Evolutionary conservation across 2,113 vertebrate species (phyloP).

Genomic region (Peromyscus maniculatus): DNA sequence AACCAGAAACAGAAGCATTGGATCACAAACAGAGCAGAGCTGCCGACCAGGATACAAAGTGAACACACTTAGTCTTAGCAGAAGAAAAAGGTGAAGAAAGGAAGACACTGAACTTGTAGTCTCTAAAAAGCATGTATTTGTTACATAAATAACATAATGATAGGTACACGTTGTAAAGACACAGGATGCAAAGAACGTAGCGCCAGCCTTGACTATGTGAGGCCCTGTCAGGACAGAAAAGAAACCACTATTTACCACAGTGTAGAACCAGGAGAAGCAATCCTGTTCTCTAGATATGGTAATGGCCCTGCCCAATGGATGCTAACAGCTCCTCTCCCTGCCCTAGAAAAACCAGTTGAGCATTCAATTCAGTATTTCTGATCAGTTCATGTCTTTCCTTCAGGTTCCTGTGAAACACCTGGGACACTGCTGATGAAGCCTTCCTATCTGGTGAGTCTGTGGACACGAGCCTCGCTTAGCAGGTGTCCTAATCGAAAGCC

Average conservation of each 20-base stretch:
- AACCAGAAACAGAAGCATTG: not conserved
- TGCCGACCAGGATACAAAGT: not conserved
- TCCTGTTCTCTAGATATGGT: not conserved
- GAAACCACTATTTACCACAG: not conserved
- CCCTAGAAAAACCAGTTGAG: constrained; percentile 10
- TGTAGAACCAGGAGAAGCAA: not conserved
- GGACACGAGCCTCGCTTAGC: too few relatives aligned
- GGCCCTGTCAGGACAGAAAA: not conserved
- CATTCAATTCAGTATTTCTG: not conserved
- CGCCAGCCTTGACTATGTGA: not conserved
- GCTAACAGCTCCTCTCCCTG: not conserved
- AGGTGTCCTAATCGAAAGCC: not conserved
- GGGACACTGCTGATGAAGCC: not conserved
- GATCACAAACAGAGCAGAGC: not conserved
- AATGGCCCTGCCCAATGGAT: not conserved
- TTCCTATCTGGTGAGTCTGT: not conserved
- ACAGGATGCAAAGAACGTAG: not conserved
- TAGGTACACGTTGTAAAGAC: not conserved
- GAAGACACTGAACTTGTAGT: too few relatives aligned
- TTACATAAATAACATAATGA: not conserved
- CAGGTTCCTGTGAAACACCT: not conserved
- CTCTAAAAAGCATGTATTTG: not conserved
- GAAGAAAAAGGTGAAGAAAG: not conserved
- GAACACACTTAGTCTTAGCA: not conserved
- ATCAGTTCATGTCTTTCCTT: not conserved